Evolutionary conservation across 92 coral and sea anemone species (phyloP), one percentile per base, ranked within the genome.

Genomic region (Umimayanthus kanabou): DNA sequence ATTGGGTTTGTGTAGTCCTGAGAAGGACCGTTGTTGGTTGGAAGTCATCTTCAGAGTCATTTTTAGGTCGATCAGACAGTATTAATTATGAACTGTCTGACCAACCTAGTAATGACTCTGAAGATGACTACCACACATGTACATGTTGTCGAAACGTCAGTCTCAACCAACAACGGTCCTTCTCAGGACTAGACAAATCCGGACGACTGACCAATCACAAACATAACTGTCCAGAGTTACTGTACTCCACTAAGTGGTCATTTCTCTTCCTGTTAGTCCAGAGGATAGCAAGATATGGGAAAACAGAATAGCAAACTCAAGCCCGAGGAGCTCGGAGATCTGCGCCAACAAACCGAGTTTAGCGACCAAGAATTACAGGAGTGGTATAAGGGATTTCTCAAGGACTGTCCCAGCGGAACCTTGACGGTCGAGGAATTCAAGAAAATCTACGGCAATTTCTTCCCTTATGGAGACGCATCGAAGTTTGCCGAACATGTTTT

Each of bases 401-500:
- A 96, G 43, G 98, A 96, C 82, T 96, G 98, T 77, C 97, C 98
- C 16, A 92, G 94, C 71, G 98, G 98, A 20, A 92, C 91, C 42
- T 90, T 96, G 0, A 94, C 95, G 20, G 94, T 96, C 18, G 98
- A 94, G 58, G 98, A 96, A 4, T 61, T 61, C 69, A 61, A 61
- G 69, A 61, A 61, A 22, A 61, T 61, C 69, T 61, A 61, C 69
- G 69, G 69, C 69, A 61, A 61, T 61, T 96, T 96, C 90, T 96
- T 96, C 92, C 98, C 98, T 3, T 94, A 96, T 64, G 98, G 98
- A 76, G 98, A 96, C 91, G 98, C 98, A 88, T 91, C 98, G 67
- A 96, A 96, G 92, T 96, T 96, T 79, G 98, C 98, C 39, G 98
- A 96, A 75, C 98, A 96, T 91, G 98, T 94, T 33, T 96, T 96